A percentile compares a stretch with the other conserved stretches of the same genome.
phyloP scores from a whole-genome alignment of 2,113 vertebrate species.

The Thryonomys swinderianus region DNA sequence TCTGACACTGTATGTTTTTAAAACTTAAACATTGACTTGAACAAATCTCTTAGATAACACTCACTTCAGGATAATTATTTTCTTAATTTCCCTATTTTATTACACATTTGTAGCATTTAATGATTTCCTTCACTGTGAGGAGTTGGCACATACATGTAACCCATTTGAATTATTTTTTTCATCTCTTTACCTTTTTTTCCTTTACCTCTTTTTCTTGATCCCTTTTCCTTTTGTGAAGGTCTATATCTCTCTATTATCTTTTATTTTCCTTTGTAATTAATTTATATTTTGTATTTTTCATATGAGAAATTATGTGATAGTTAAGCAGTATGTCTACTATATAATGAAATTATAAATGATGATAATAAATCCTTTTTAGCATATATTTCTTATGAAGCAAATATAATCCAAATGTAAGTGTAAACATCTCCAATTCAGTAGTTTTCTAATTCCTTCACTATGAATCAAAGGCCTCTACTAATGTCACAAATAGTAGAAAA shows the following conservation, averaged over 20 bases:
- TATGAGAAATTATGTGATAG: neutral
- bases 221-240: neutral
- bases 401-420: neutral
- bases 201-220: neutral
- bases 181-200: neutral
- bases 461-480: neutral
- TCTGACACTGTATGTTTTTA: neutral
- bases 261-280: neutral
- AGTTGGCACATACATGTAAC: neutral
- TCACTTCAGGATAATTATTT: neutral
- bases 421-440: neutral
- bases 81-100: neutral
- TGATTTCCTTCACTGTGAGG: neutral
- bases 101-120: neutral
- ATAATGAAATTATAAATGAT: neutral
- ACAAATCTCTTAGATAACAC: neutral
- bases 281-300: neutral
- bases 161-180: neutral
- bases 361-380: neutral
- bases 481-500: neutral
- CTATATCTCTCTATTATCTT: neutral
- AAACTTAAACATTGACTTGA: neutral
- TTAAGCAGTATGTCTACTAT: neutral
- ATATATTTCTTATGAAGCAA: neutral
- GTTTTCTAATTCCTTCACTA: neutral